Evolutionary conservation across 2,888 invertebrate species (phyloP).

Genomic region (Agrochola litura): DNA sequence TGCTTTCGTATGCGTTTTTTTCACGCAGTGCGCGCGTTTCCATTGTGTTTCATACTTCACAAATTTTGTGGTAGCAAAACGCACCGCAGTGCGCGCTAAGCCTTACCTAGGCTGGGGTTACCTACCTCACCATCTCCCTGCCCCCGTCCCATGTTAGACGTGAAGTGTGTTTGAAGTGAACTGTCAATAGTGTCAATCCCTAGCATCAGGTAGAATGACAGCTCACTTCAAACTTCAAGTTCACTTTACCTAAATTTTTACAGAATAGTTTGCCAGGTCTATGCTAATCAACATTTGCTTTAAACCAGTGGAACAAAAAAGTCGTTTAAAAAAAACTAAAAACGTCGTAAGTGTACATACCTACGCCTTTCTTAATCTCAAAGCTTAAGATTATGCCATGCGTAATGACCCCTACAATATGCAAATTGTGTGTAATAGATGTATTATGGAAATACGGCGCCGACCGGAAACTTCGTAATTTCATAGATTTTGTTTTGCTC

Average conservation of each 20-base stretch:
- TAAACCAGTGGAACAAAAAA: too few relatives aligned
- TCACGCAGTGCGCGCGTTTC: too few relatives aligned
- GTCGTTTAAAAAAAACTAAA: constrained; percentile 1
- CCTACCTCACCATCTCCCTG: too few relatives aligned
- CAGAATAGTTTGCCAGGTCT: too few relatives aligned
- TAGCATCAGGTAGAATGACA: neutral
- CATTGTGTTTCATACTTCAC: too few relatives aligned
- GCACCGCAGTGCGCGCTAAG: too few relatives aligned
- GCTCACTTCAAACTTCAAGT: neutral
- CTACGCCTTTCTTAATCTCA: constrained; percentile 38
- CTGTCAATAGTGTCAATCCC: too few relatives aligned
- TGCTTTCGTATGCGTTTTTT: too few relatives aligned
- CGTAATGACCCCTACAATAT: constrained; percentile 67
- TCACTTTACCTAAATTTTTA: neutral
- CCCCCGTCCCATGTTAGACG: too few relatives aligned
- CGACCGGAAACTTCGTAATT: constrained; percentile 77
- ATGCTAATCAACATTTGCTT: too few relatives aligned
- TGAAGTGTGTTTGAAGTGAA: too few relatives aligned
- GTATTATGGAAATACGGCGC: constrained; percentile 77
- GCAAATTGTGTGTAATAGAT: constrained; percentile 71
- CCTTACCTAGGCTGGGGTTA: neutral
- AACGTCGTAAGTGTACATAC: neutral
- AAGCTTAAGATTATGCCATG: constrained; percentile 50
- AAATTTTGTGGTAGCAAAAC: too few relatives aligned
- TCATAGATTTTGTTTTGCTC: constrained; percentile 73